A percentile compares a stretch with the other conserved stretches of the same genome.
Conservation (phyloP, 2,888 invertebrate genomes). For the Brachynemurus nebulosus region DNA sequence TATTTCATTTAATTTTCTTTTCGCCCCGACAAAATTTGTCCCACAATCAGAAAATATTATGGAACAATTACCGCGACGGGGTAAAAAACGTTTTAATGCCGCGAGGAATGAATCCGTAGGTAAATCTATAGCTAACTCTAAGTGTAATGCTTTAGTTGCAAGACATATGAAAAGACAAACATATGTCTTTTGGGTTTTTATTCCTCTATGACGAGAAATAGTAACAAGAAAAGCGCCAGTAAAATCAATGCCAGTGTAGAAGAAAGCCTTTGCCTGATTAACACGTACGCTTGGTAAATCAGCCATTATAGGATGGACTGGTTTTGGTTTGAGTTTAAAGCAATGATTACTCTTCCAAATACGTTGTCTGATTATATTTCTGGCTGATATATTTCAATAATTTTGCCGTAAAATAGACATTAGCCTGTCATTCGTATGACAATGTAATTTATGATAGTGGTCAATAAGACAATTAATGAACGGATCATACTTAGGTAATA, state of each 20-base stretch:
- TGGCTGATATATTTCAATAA: slow-evolving; percentile 11
- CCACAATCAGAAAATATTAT: slow-evolving; percentile 3
- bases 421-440: no score
- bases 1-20: no score
- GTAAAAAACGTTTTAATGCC: no score
- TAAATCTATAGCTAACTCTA: no score
- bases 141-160: background rate
- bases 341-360: slow-evolving; percentile 11
- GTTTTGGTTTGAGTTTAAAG: slow-evolving; percentile 10
- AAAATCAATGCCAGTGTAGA: background rate
- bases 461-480: background rate
- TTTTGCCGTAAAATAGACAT: slow-evolving; percentile 9
- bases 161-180: no score
- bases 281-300: background rate
- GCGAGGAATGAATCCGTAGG: no score
- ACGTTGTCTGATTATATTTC: slow-evolving; percentile 9
- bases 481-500: background rate
- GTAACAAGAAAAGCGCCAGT: no score
- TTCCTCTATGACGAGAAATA: no score
- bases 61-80: background rate
- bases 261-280: background rate
- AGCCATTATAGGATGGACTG: no score
- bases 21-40: slow-evolving; percentile 1
- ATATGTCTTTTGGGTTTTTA: no score
- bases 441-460: background rate